Evolutionary conservation across 2,888 invertebrate genomes (phyloP), one percentile per base, ranked within the genome.

Genomic region (Iphiclides podalirius): DNA sequence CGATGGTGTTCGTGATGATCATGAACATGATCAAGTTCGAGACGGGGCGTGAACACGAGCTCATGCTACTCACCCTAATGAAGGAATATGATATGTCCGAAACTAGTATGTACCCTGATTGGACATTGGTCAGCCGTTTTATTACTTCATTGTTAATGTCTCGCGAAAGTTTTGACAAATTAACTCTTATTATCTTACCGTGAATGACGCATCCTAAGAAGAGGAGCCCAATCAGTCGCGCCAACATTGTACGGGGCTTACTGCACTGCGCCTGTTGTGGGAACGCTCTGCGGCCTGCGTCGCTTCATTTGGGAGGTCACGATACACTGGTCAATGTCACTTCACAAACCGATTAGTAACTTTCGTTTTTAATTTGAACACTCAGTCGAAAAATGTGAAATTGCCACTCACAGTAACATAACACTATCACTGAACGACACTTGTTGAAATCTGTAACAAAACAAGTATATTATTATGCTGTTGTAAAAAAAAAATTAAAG

Each of bases 301-400:
- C 85, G 86, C 86, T 73, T 83, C 85, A 86, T 86, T 83, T 71
- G 82, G 20, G 60, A 57, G 34, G 15, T 37, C 31, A 17, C 41
- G 26, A 37, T 39, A 38, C 37, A 43, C 48, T 33, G 31, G 11
- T 13, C 1, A 23, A 1, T 17, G 33, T 43, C 43, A 38, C 39
- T 43, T 39, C 23, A 17, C 33, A 13, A 20, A 33, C 26, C 31
- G 31, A 42, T 36, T 14, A 14, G 6, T 9, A 33, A 14, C 11
- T 16, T 41, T 13, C 6, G 2, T 37, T 14, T 20, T 15, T n/a
- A n/a, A n/a, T 1, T 40, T 23, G n/a, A 38, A 43, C 34, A 33
- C 38, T 39, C 15, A 0, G 16, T 33, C 37, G 8, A 28, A 11
- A 7, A 38, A 16, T 28, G n/a, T 2, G n/a, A 6, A 9, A 28